phyloP scores from a whole-genome alignment of 2,888 invertebrate genomes.

The Meganola albula region DNA sequence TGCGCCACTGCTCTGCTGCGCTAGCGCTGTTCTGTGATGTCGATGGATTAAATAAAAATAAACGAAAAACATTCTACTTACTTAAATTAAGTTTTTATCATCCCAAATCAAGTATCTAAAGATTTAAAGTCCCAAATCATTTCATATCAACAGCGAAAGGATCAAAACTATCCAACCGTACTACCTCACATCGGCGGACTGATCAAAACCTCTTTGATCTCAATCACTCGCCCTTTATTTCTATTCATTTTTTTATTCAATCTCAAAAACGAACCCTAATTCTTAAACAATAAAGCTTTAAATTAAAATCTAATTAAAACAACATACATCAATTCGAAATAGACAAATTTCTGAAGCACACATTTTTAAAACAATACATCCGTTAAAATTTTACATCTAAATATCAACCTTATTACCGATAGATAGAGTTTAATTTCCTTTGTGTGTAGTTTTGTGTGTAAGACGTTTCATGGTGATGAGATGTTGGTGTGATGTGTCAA shows the following conservation, averaged over 20 bases:
- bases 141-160: slow-evolving; percentile 34
- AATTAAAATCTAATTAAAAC: slow-evolving; percentile 5
- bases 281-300: not conserved
- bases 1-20: no score
- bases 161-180: slow-evolving; percentile 48
- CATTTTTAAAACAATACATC: slow-evolving; percentile 1
- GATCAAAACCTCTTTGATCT: slow-evolving; percentile 71
- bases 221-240: slow-evolving; percentile 69
- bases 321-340: slow-evolving; percentile 20
- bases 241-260: slow-evolving; percentile 58
- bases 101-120: slow-evolving; percentile 3
- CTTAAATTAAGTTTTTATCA: no score
- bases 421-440: slow-evolving; percentile 14
- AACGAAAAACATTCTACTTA: no score
- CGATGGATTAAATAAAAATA: no score
- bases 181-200: slow-evolving; percentile 49
- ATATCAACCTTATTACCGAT: slow-evolving; percentile 6
- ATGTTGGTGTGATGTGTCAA: slow-evolving; percentile 60
- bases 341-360: slow-evolving; percentile 10
- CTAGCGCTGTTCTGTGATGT: no score
- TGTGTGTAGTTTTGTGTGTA: not conserved
- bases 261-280: slow-evolving; percentile 22
- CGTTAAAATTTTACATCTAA: slow-evolving; percentile 11
- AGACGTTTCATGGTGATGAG: slow-evolving; percentile 15
- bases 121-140: slow-evolving; percentile 10